Evolutionary conservation across 53 echinoderm and acorn worm species (phyloP).

Genomic region (Hippasteria phrygiana): DNA sequence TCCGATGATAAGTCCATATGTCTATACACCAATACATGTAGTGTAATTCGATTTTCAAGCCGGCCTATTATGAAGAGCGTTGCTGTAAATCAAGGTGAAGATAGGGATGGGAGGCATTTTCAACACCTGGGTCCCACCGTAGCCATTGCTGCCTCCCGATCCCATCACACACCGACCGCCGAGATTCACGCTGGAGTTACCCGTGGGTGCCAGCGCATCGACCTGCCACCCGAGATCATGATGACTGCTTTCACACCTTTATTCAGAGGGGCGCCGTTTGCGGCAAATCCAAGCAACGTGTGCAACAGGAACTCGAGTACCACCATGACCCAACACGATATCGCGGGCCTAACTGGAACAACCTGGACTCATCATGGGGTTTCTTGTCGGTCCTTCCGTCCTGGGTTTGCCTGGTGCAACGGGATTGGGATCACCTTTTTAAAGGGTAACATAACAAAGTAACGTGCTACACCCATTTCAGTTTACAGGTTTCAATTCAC

Average conservation of each 20-base stretch:
- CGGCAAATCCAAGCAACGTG: neutral
- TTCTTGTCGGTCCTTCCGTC: constrained; percentile 4
- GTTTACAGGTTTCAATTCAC: neutral
- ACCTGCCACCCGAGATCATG: neutral
- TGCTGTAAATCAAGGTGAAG: too few relatives aligned
- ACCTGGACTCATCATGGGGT: constrained; percentile 3
- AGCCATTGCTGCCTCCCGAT: too few relatives aligned
- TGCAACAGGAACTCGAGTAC: constrained; percentile 19
- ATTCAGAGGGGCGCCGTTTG: neutral
- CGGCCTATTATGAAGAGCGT: too few relatives aligned
- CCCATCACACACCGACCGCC: neutral
- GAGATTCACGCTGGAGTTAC: neutral
- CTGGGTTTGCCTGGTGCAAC: neutral
- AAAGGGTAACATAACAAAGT: neutral
- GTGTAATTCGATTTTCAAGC: too few relatives aligned
- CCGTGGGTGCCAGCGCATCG: neutral
- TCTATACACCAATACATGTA: too few relatives aligned
- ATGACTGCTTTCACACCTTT: neutral
- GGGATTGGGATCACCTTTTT: constrained; percentile 4
- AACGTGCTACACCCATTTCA: neutral
- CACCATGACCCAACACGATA: neutral
- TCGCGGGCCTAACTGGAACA: constrained; percentile 23
- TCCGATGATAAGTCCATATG: too few relatives aligned
- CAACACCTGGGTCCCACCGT: too few relatives aligned
- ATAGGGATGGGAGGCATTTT: too few relatives aligned